Percentiles rank a stretch among this genome's conserved stretches.
phyloP scores from a whole-genome alignment of 2,797 vertebrate species.

The Pogonophryne albipinna region DNA sequence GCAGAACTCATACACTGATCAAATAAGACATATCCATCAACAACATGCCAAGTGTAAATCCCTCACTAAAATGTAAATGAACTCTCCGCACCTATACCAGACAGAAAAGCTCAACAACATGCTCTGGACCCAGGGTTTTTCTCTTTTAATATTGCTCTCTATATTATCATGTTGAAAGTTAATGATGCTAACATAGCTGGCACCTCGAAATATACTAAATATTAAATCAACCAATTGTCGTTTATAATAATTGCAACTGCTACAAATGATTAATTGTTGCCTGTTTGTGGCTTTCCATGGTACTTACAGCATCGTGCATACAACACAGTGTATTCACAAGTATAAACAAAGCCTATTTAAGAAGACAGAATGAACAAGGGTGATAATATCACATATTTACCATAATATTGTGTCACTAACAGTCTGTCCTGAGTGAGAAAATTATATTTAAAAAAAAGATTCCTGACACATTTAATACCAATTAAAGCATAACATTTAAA shows the following conservation, averaged over 20 bases:
- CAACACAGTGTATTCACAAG: not conserved
- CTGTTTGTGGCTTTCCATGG: not conserved
- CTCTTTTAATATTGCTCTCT: slow-evolving; percentile 2
- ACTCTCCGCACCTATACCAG: not conserved
- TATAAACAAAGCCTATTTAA: not conserved
- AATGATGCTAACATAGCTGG: slow-evolving; percentile 36
- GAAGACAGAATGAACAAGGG: not conserved
- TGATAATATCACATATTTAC: not conserved
- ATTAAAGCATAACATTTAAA: not conserved
- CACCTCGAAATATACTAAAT: not conserved
- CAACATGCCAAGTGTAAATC: slow-evolving; percentile 22
- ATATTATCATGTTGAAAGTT: slow-evolving; percentile 11
- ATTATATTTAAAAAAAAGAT: not conserved
- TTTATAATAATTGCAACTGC: slow-evolving; percentile 18
- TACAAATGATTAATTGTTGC: slow-evolving; percentile 4
- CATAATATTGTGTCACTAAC: not conserved
- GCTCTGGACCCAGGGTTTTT: not conserved
- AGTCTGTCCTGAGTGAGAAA: not conserved
- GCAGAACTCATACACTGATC: slow-evolving; percentile 14
- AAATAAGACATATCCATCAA: slow-evolving; percentile 30
- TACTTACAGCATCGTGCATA: not conserved
- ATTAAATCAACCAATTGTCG: slow-evolving; percentile 31
- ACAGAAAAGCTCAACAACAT: not conserved
- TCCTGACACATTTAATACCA: not conserved
- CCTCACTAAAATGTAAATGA: slow-evolving; percentile 18